Evolutionary conservation across 2,113 vertebrate species (phyloP), one percentile per base, ranked within the genome.

Genomic region (Glaucidium brasilianum): DNA sequence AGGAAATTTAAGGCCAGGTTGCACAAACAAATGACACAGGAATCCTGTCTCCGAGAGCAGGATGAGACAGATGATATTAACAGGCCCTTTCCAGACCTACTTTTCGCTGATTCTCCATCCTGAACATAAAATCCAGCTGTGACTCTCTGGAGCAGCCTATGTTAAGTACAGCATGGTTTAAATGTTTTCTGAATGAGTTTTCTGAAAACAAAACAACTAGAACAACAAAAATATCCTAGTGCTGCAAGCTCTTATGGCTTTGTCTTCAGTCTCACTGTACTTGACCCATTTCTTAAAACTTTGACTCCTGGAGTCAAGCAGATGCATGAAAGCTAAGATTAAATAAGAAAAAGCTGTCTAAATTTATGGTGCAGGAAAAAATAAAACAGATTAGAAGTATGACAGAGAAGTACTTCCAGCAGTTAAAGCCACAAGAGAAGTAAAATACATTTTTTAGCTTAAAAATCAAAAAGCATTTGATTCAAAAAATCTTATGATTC

Each of bases 341-440:
- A 93, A 96, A 88, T 49, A 92, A 76, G 67, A 95, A 92, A 96
- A 94, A 62, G 10, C 11, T 73, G 20, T 53, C 45, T 83, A 79
- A 79, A 88, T 76, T 79, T 79, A 82, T 58, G 17, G 12, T 82
- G 41, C 18, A 73, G 53, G 32, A 6, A 30, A 50, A 69, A 83
- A 56, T 20, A 66, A 85, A 20, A 66, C 14, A 63, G 26, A 84
- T 71, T 37, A 68, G 75, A 95, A 75, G 34, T 69, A 56, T 60
- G 34, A 82, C 37, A 87, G 41, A 84, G 29, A 87, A 85, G 52
- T 87, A 90, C 9, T 68, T 87, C 11, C 39, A 94, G n/a, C 26
- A 68, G 60, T 47, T 81, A 92, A 85, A 85, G 56, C 37, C 68
- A 49, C 16, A 67, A 81, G 6, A 72, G 21, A 75, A 71, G 16